Percentiles rank a stretch among this genome's conserved stretches.
Conservation (phyloP, 2,797 vertebrate species). For the Borostomias antarcticus region DNA sequence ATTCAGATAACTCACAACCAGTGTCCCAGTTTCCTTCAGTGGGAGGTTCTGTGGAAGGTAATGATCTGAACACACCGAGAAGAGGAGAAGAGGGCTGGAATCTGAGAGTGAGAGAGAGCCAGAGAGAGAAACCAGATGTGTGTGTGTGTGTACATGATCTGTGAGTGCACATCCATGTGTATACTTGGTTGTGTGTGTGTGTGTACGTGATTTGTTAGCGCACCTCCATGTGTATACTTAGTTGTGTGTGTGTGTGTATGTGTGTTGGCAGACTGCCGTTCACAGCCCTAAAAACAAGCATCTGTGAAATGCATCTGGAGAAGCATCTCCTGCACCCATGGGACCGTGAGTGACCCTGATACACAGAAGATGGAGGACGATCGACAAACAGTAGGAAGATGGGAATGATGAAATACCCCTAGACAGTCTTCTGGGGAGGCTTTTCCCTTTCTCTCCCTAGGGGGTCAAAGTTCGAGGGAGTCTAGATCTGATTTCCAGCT, state of each 20-base stretch:
- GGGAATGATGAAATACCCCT: not conserved
- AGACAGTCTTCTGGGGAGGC: no score
- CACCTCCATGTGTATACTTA: not conserved
- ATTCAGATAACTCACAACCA: no score
- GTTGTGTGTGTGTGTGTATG: conserved; percentile 10
- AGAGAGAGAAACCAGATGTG: not conserved
- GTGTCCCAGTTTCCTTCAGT: no score
- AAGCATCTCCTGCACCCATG: not conserved
- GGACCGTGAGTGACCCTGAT: no score
- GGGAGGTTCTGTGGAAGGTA: no score
- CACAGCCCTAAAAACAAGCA: not conserved
- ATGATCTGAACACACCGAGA: not conserved
- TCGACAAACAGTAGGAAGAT: no score
- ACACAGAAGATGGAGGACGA: no score
- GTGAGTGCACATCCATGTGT: conserved; percentile 6
- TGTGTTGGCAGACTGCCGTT: no score
- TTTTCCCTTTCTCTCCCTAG: not conserved
- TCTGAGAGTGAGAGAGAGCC: not conserved
- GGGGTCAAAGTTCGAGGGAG: not conserved
- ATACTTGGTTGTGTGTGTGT: not conserved
- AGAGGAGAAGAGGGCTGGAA: not conserved
- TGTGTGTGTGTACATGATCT: conserved; percentile 16
- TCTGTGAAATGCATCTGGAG: not conserved
- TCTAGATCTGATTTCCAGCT: not conserved
- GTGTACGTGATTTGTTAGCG: not conserved